Evolutionary conservation across 2,113 vertebrate genomes (phyloP).

Genomic region (Platysteira castanea): DNA sequence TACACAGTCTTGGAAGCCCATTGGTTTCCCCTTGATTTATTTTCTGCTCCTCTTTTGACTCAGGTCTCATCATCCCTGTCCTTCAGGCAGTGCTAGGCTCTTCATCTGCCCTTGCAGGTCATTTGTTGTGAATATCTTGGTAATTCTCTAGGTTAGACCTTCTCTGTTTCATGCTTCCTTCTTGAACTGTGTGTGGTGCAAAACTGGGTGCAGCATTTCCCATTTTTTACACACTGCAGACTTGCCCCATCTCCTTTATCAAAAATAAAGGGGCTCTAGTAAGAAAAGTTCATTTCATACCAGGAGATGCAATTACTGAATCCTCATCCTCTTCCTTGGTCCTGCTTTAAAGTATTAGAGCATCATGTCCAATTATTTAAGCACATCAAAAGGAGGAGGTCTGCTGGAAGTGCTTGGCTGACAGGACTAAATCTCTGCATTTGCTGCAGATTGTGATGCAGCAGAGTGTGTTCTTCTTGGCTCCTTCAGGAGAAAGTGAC

Average conservation of each 20-base stretch:
- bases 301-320: neutral
- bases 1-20: neutral
- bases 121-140: neutral
- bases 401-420: slow-evolving; percentile 15
- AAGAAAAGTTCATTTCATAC: neutral
- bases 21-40: neutral
- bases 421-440: neutral
- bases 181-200: neutral
- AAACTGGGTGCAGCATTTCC: neutral
- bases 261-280: neutral
- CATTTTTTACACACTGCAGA: neutral
- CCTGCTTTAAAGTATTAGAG: neutral
- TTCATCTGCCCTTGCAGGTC: neutral
- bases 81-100: neutral
- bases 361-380: slow-evolving; percentile 28
- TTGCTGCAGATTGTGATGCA: neutral
- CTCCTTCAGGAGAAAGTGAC: slow-evolving; percentile 52
- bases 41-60: neutral
- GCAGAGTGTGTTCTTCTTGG: neutral
- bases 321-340: neutral
- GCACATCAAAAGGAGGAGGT: neutral
- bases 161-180: neutral
- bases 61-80: neutral
- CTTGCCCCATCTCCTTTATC: neutral
- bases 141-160: neutral